Evolutionary conservation across 1,140 invertebrate species (phyloP), one percentile per base, ranked within the genome.

Genomic region (Antheraea mylitta): DNA sequence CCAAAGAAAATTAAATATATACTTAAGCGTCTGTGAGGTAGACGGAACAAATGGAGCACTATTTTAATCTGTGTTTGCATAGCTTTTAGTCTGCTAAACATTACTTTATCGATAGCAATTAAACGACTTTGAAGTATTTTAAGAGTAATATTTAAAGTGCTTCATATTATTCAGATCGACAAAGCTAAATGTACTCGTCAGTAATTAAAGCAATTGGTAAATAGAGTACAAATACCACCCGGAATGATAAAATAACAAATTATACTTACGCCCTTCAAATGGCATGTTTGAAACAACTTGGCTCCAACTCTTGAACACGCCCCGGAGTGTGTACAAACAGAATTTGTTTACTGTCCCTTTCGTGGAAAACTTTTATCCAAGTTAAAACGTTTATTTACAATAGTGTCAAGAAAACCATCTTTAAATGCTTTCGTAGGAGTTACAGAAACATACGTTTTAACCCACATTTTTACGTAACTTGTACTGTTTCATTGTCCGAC

Each of bases 311-410:
- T 63, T 37, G 30, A 22, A 36, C 59, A 36, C 30, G 59, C 59
- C 59, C 19, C 59, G 18, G 59, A 36, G 18, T 61, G 18, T 61
- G 18, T 61, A 61, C 45, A 53, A 53, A 53, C 45, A 53, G 45
- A 60, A 60, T 60, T 19, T 30, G 18, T 60, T 60, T 60, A 22
- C 59, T 30, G 59, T 22, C 59, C 59, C 9, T 60, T 60, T 22
- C 59, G 18, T 60, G 59, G 59, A 60, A 30, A 60, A 60, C 9
- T 60, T 60, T 60, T 19, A 22, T 22, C 59, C 18, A 30, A 53
- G 45, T 53, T 53, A 53, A 53, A 53, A 16, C 45, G 45, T 53
- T 16, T 53, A 53, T 53, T 53, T 53, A 53, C 45, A 7, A 53
- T 53, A 53, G 11, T 53, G 45, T 53, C 45, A 16, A 53, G 45